Base-by-base conservation (phyloP, 1,140 invertebrate genomes). In the Meloidogyne floridensis region DNA sequence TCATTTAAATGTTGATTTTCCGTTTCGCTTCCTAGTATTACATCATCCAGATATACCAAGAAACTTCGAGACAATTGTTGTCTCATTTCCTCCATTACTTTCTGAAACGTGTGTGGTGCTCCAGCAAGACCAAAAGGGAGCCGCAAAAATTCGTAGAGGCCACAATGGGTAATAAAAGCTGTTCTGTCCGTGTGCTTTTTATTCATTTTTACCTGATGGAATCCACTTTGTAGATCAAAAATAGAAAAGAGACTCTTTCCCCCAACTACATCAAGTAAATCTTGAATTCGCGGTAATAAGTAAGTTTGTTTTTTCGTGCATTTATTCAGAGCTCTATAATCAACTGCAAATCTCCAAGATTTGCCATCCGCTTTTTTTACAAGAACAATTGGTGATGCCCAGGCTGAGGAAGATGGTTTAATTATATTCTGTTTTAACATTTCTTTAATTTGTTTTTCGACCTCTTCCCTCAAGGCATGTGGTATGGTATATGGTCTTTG, bases 351-450 rank as follows among this genome's bases (percentile, higher is more conserved):
- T 75, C 83, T 51, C 10, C 32, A 75, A 20, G 83, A 54, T 51
- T 43, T 70, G n/a, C 74, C 65, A n/a, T 84, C 82, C 3, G 82
- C 77, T 32, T 84, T 84, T 47, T 18, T 54, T 20, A 84, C 83
- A 4, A 84, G 13, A 7, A 84, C 83, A 20, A 84, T 80, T 3
- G 83, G 83, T 0, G 47, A 65, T 13, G 43, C 18, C 54, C 82
- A 84, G 15, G 74, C 53, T 10, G 69, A 77, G 2, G 42, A 80
- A 8, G 83, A 84, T 43, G 72, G 77, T 53, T 80, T 56, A 18
- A 84, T 85, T 8, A 84, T 78, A 18, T 70, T 65, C 32, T 86
- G 59, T 47, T 20, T n/a, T 2, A 84, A 72, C 83, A 84, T 80
- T n/a, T 84, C 83, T 15, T 84, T 43, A 2, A 81, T 65, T 74